A percentile compares a stretch with the other conserved stretches of the same genome.
Evolutionary conservation across 2,797 vertebrate genomes (phyloP).

Genomic region (Oryzias sinensis): DNA sequence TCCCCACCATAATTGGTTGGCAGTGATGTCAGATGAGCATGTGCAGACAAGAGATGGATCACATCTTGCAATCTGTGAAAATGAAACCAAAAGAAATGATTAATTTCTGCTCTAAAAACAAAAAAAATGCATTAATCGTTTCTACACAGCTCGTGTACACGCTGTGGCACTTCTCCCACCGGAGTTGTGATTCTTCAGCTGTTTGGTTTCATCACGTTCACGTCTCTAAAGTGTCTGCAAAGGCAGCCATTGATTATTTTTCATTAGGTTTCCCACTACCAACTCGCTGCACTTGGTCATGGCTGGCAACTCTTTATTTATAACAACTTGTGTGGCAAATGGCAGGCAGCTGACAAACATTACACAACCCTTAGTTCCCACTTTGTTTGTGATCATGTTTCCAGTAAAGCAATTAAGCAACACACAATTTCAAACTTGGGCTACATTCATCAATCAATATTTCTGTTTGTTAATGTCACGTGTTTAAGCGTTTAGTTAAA

Average conservation of each 20-base stretch:
- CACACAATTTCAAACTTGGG: slow-evolving; percentile 14
- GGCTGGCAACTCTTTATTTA: slow-evolving; percentile 52
- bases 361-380: slow-evolving; percentile 36
- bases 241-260: slow-evolving; percentile 55
- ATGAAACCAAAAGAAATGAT: no score
- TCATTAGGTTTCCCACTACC: slow-evolving; percentile 38
- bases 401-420: slow-evolving; percentile 24
- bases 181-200: slow-evolving; percentile 49
- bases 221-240: slow-evolving; percentile 17
- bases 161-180: slow-evolving; percentile 18
- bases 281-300: slow-evolving; percentile 47
- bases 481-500: no score
- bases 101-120: slow-evolving; percentile 2
- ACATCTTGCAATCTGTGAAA: slow-evolving; percentile 11
- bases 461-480: no score
- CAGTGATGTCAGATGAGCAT: slow-evolving; percentile 49
- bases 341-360: slow-evolving; percentile 65
- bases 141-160: slow-evolving; percentile 29
- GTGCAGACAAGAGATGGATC: slow-evolving; percentile 37
- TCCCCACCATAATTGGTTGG: slow-evolving; percentile 63
- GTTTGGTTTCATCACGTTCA: slow-evolving; percentile 31
- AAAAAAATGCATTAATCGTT: slow-evolving; percentile 33
- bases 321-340: slow-evolving; percentile 62
- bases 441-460: slow-evolving; percentile 7
- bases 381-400: slow-evolving; percentile 43